Conservation (phyloP, 1,140 invertebrate genomes). For the Sweltsa coloradensis region DNA sequence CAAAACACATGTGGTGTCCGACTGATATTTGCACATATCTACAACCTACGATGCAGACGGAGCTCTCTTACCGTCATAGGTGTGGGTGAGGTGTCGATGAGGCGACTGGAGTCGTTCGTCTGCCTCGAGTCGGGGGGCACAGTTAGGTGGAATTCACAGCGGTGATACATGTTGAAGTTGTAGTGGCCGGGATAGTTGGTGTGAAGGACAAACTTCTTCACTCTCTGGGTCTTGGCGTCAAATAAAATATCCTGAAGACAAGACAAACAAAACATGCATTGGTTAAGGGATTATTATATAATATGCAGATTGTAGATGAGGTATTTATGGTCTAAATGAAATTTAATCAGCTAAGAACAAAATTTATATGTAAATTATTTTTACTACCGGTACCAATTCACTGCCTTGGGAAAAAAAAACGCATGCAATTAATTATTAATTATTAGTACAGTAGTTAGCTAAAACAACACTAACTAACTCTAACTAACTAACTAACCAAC, state of each 20-base stretch:
- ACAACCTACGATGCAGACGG: background rate
- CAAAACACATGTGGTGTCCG: too few species aligned
- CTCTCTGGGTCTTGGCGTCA: conserved; percentile 84
- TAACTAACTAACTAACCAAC: too few species aligned
- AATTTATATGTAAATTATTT: too few species aligned
- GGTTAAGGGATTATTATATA: background rate
- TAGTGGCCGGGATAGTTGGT: conserved; percentile 99
- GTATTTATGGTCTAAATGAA: too few species aligned
- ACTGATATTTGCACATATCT: background rate
- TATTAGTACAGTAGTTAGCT: too few species aligned
- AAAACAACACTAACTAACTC: too few species aligned
- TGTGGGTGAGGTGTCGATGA: conserved; percentile 44
- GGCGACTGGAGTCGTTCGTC: conserved; percentile 35
- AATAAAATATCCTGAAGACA: conserved; percentile 82
- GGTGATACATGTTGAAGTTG: conserved; percentile 95
- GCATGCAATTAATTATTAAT: too few species aligned
- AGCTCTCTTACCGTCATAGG: conserved; percentile 40
- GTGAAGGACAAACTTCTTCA: conserved; percentile 95
- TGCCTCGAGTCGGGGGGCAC: conserved; percentile 43
- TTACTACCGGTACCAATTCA: too few species aligned
- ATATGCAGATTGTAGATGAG: background rate
- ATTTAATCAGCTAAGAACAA: too few species aligned
- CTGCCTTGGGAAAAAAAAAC: too few species aligned
- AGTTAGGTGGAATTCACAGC: conserved; percentile 76
- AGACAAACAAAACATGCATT: conserved; percentile 12